Base-by-base conservation (phyloP, 2,888 invertebrate genomes). In the Plagodis pulveraria region DNA sequence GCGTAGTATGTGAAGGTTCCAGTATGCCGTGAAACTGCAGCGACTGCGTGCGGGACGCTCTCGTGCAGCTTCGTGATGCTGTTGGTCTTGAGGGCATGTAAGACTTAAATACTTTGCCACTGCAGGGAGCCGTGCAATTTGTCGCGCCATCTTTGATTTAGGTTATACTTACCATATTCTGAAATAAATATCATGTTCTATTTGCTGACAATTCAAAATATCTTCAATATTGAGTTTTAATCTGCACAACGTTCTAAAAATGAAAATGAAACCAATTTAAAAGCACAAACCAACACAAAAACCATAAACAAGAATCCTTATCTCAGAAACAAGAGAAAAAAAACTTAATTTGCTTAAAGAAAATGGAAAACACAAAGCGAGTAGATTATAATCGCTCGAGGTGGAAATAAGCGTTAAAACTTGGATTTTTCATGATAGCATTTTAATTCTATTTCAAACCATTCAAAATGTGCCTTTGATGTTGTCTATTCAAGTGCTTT, bases 261-360 rank as follows among this genome's bases (percentile, higher is more conserved):
- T 22, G 34, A 54, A 42, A 22, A 33, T 36, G 40, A 51, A 51
- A 46, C 34, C 33, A 43, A 33, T 58, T 36, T 38, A 33, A 58
- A 47, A 50, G 52, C 50, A 10, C 48, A 42, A 58, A 56, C 34
- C 41, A 44, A 56, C 53, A 54, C 38, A 58, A 62, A n/a, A 49
- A 50, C 43, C 49, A 46, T 62, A 46, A 58, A 58, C 35, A 52
- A 56, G 56, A 58, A 55, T 52, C 47, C 56, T 46, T 58, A 58
- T 58, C 62, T 47, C 38, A 34, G 8, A 6, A 55, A 50, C 51
- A 60, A 60, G 12, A 56, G 47, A 58, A 49, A 51, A n/a, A 60
- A 50, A 59, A 58, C 55, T 51, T 57, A 58, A 63, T 59, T 67
- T 62, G 50, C 56, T 44, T 6, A 56, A 58, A 51, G 50, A 63